Conservation (phyloP, 2,888 invertebrate genomes). For the Julus scanicus region DNA sequence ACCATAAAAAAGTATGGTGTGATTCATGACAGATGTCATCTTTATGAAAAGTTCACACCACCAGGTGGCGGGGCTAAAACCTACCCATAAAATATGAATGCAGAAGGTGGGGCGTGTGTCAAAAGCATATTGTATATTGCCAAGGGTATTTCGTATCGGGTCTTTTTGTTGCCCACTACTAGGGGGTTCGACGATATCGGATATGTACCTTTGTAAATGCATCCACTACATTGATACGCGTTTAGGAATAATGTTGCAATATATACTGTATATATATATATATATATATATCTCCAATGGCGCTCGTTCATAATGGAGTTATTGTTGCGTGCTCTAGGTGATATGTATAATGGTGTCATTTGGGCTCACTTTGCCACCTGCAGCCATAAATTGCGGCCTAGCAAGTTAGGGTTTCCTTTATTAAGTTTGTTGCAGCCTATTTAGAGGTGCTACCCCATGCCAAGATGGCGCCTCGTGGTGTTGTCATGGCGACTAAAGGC, state of each 20-base stretch:
- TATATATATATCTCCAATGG: not conserved
- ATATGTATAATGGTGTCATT: conserved; percentile 41
- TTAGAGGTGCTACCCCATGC: conserved; percentile 33
- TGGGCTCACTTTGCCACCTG: conserved; percentile 47
- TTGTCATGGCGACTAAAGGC: conserved; percentile 40
- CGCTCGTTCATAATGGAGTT: conserved; percentile 40
- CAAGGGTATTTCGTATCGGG: no score
- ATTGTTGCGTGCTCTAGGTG: conserved; percentile 38
- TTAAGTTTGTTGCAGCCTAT: conserved; percentile 37
- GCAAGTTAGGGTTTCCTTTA: conserved; percentile 45
- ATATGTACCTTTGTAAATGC: not conserved
- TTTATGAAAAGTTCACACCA: conserved; percentile 6
- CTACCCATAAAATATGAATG: conserved; percentile 2
- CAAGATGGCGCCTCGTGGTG: conserved; percentile 41
- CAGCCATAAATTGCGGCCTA: conserved; percentile 40
- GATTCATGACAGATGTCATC: not conserved
- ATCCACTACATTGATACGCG: not conserved
- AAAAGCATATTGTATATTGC: no score
- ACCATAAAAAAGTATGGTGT: no score
- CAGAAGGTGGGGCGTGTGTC: not conserved
- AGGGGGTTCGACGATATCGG: not conserved
- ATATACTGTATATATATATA: not conserved
- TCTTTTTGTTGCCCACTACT: not conserved
- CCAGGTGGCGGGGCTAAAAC: not conserved
- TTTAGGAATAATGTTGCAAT: not conserved